Percentiles rank a stretch among this genome's conserved stretches.
Conservation (phyloP, 2,113 vertebrate species). For the Albula glossodonta region DNA sequence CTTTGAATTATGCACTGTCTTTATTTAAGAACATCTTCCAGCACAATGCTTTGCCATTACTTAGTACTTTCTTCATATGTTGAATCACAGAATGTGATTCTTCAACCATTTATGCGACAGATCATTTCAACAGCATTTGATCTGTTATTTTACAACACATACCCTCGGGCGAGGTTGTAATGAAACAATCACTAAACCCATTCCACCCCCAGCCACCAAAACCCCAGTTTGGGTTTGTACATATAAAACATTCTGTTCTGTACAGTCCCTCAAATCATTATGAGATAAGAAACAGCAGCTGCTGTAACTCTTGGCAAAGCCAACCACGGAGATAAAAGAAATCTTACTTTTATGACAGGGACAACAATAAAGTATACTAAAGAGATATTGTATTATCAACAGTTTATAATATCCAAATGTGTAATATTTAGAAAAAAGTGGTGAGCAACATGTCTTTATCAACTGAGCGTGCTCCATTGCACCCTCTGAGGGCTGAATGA, state of each 20-base stretch:
- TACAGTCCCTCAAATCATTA: constrained; percentile 11
- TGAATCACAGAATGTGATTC: neutral
- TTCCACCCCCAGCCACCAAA: neutral
- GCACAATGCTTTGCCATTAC: neutral
- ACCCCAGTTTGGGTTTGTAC: neutral
- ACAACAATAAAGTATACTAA: neutral
- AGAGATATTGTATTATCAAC: neutral
- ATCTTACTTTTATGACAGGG: neutral
- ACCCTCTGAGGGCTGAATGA: neutral
- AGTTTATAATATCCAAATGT: neutral
- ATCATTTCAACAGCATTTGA: neutral
- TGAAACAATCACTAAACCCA: neutral
- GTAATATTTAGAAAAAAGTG: neutral
- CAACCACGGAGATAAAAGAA: neutral
- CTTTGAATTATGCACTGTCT: neutral
- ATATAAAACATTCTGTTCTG: constrained; percentile 16
- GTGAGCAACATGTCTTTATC: neutral
- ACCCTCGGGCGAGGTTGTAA: neutral
- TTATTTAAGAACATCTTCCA: neutral
- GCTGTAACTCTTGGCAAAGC: neutral
- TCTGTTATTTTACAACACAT: neutral
- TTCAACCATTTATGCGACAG: neutral
- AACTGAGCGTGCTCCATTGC: neutral
- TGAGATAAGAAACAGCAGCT: constrained; percentile 16
- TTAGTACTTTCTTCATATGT: neutral